Base-by-base conservation (phyloP, 2,113 vertebrate genomes). In the Edolisoma coerulescens region DNA sequence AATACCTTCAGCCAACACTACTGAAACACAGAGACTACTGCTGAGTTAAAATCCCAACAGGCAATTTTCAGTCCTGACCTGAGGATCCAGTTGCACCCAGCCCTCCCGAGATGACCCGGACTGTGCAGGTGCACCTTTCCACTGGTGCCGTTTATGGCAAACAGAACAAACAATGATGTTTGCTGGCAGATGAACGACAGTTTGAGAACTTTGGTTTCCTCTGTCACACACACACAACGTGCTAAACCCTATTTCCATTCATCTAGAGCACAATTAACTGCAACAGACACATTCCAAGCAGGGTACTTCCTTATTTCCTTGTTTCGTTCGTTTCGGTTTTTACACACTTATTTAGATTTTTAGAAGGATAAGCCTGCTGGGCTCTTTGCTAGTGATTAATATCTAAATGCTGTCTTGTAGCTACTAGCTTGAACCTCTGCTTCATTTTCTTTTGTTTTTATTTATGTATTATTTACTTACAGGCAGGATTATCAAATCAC, bases 71-170 rank as follows among this genome's bases (percentile, higher is more conserved):
- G 26, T 12, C 47, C 67, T 37, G 37, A 17, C 9, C 26, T 4
- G 7, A 28, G 49, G 74, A 75, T 19, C 22, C 75, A 56, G 27
- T 5, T 11, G 60, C 21, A 16, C 47, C 59, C 19, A 2, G 13
- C 27, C 26, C 37, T 50, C 10, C 44, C 50, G n/a, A 17, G 22
- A 16, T 4, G 61, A 39, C 13, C 56, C 12, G 27, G 52, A 8
- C 39, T n/a, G 11, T 20, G 44, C 35, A 70, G 41, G 33, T 1
- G 2, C 37, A 22, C 17, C 70, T 54, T 35, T 17, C 10, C 69
- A 10, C 14, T 3, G 7, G 8, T 3, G 13, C 1, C 0, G 1
- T 20, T 75, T 9, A 10, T 6, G 19, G 47, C 20, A 69, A 69
- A 80, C 49, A 80, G 19, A 61, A 28, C 14, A 52, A 0, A 26